These are phyloP conservation scores for Oscheius sp. DNA, from an alignment of 2,888 invertebrate species.

Conservation along the genomic window DNA sequence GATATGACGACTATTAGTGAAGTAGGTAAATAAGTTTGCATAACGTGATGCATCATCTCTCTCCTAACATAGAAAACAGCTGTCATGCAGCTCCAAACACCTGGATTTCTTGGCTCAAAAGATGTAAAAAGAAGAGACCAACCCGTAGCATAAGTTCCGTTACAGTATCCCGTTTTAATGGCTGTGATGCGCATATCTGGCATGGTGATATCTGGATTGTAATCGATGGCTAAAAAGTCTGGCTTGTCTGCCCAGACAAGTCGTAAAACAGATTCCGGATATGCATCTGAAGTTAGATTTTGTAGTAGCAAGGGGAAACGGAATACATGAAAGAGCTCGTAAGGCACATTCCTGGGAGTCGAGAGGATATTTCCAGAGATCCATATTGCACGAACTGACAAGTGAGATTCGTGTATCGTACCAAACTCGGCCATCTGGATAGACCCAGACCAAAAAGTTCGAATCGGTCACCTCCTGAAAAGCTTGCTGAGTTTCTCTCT, in stretches of 20 bases:
- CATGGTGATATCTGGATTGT: constrained; percentile 67
- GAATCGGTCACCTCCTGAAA: constrained; percentile 63
- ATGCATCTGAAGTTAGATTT: constrained; percentile 61
- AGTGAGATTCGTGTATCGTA: constrained; percentile 60
- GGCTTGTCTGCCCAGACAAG: constrained; percentile 62
- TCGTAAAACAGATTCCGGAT: constrained; percentile 66
- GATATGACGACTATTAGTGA: constrained; percentile 76
- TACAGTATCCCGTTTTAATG: constrained; percentile 63
- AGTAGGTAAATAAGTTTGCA: constrained; percentile 76
- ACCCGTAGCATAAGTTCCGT: constrained; percentile 69
- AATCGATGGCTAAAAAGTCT: constrained; percentile 61
- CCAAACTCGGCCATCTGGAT: constrained; percentile 67
- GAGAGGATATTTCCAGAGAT: constrained; percentile 68
- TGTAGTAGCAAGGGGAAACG: not conserved
- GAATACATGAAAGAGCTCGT: constrained; percentile 72
- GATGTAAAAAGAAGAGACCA: not conserved
- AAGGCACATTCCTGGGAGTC: constrained; percentile 74
- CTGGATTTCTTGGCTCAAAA: constrained; percentile 31
- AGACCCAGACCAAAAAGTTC: constrained; percentile 69
- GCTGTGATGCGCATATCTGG: constrained; percentile 66
- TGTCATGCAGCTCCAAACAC: constrained; percentile 75
- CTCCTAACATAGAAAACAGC: constrained; percentile 74
- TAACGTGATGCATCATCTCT: constrained; percentile 75
- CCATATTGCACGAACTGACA: constrained; percentile 60
- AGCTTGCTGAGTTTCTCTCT: not conserved